Evolutionary conservation across 2,888 invertebrate species (phyloP), one percentile per base, ranked within the genome.

Genomic region (Parnassius mnemosyne): DNA sequence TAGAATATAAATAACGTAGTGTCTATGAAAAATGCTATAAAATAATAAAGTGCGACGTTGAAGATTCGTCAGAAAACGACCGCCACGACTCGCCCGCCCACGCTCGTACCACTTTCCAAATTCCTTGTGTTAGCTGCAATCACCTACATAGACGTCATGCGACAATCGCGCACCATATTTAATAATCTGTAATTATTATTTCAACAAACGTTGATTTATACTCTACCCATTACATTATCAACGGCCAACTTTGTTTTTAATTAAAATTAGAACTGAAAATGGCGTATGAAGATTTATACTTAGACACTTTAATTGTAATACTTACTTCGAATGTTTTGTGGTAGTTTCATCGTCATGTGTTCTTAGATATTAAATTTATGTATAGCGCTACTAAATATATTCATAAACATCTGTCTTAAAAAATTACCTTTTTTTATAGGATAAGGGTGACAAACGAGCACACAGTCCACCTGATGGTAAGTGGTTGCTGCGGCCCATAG

Each of bases 71-170:
- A 87, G 86, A 83, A 49, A 77, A 81, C 83, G 81, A 75, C 75
- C 77, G 80, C 74, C 73, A 67, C 77, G 80, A 87, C 90, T 83
- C 73, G 90, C 85, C 90, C 90, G 90, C 91, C 90, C 84, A 91
- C 91, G 82, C 85, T 62, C 72, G 84, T 84, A 83, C 87, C 82
- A 88, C 90, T 91, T 91, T 91, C 90, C 90, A 91, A 91, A 91
- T 91, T 90, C 90, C 85, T 85, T 81, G 79, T 83, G 85, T 81
- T 83, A 86, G 84, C 83, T 83, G 89, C 88, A 87, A 89, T 89
- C 86, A 80, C 80, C 84, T 83, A 82, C 77, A 81, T 83, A 83
- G 81, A 81, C 81, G 81, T 77, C 73, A 72, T 69, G 76, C 76
- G 69, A 68, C 68, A 69, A 69, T 68, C 67, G 63, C 61, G 63